Conservation (phyloP, 2,797 vertebrate genomes). For the Megalops cyprinoides region DNA sequence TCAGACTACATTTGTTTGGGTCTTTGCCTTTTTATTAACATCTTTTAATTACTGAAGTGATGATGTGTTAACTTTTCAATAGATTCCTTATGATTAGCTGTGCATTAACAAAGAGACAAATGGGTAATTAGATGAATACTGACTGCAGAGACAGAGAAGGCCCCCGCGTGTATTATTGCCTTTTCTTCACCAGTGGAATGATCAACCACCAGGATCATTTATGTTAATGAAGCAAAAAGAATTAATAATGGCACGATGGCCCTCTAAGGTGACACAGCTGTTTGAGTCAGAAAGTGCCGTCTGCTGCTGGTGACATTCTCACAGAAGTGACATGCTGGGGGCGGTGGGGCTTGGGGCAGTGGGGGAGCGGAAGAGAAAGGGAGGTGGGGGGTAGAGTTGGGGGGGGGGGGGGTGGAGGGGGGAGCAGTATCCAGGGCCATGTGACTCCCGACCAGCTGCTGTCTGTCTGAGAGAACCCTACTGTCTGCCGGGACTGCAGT, state of each 20-base stretch:
- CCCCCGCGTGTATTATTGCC: slow-evolving; percentile 70
- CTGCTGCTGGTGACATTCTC: slow-evolving; percentile 80
- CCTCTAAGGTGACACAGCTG: slow-evolving; percentile 98
- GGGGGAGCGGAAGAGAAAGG: not conserved
- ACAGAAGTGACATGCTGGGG: slow-evolving; percentile 85
- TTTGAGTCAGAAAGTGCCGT: slow-evolving; percentile 94
- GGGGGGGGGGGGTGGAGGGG: too few species aligned
- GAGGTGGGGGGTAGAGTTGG: not conserved
- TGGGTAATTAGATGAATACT: slow-evolving; percentile 75
- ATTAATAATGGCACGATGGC: slow-evolving; percentile 98
- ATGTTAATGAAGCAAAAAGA: slow-evolving; percentile 99
- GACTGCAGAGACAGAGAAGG: slow-evolving; percentile 66
- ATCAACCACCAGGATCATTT: slow-evolving; percentile 97
- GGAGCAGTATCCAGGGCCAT: slow-evolving; percentile 79
- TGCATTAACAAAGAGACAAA: slow-evolving; percentile 73
- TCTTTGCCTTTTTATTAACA: slow-evolving; percentile 62
- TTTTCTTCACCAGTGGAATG: slow-evolving; percentile 80
- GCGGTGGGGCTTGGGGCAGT: too few species aligned
- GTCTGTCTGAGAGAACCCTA: slow-evolving; percentile 68
- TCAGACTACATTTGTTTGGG: not conserved
- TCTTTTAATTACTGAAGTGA: slow-evolving; percentile 69
- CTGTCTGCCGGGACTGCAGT: slow-evolving; percentile 76
- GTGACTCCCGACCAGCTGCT: slow-evolving; percentile 84
- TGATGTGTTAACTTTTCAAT: slow-evolving; percentile 72
- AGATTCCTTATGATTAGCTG: slow-evolving; percentile 79